phyloP scores from a whole-genome alignment of 2,888 invertebrate genomes.

The Seira ritae region DNA sequence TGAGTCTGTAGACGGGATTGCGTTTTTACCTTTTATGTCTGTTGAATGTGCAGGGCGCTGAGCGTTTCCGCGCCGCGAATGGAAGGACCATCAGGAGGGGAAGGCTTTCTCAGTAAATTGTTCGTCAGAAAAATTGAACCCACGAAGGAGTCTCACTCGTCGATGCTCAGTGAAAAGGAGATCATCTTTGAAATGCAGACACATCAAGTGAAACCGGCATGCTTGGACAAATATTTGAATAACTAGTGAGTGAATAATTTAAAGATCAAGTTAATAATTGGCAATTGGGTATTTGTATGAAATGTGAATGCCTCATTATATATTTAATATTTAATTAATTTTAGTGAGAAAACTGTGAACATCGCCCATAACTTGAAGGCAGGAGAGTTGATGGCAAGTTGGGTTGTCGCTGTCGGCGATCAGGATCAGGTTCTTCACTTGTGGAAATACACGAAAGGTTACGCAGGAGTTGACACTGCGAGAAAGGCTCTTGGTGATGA shows the following conservation, averaged over 20 bases:
- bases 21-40: not conserved
- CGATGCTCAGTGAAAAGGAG: constrained; percentile 97
- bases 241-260: constrained; percentile 88
- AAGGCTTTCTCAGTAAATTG: constrained; percentile 93
- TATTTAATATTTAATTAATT: constrained; percentile 43
- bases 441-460: constrained; percentile 97
- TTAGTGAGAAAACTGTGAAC: constrained; percentile 85
- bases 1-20: not conserved
- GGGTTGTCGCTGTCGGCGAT: constrained; percentile 97
- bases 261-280: constrained; percentile 73
- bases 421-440: constrained; percentile 98
- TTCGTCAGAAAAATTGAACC: constrained; percentile 94
- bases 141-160: constrained; percentile 96
- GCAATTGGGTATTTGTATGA: not conserved
- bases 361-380: constrained; percentile 85
- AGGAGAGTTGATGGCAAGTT: constrained; percentile 91
- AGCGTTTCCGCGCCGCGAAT: constrained; percentile 61
- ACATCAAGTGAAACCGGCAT: constrained; percentile 94
- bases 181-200: constrained; percentile 96
- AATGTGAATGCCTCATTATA: too few relatives aligned
- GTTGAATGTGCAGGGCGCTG: constrained; percentile 58
- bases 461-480: constrained; percentile 88
- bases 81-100: constrained; percentile 76
- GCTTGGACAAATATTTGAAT: constrained; percentile 88
- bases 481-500: constrained; percentile 83